Base-by-base conservation (phyloP, 2,888 invertebrate species). In the Xylocampa areola region DNA sequence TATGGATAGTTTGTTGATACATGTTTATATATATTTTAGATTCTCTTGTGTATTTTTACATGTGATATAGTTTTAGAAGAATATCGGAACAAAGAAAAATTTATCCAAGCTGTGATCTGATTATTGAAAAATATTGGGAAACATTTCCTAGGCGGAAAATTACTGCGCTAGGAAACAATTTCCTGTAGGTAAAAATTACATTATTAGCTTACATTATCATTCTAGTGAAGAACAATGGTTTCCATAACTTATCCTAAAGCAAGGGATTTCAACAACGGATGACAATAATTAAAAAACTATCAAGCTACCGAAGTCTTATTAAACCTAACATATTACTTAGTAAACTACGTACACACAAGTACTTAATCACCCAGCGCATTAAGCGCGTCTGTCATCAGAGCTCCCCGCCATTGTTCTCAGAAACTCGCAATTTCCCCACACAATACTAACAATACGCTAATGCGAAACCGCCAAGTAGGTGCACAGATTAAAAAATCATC, bases 401-500 rank as follows among this genome's bases (percentile, higher is more conserved):
- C 57, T 30, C 21, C 40, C 23, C 40, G 47, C 71, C 61, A 73
- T 77, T 77, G 70, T 76, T 75, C 67, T 65, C 49, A 50, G 64
- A 69, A 65, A 43, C 41, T 64, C 45, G 55, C 76, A 75, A 67
- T 75, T 64, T 62, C 67, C 68, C 58, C 64, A 73, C 76, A 80
- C 77, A 81, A 82, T 67, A 73, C 71, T 77, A 81, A 85, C 76
- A 85, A 85, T 85, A 85, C 83, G 82, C 67, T 84, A 86, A 88
- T 88, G 86, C 80, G 84, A 89, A 90, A 87, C 85, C 85, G 83
- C 81, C 81, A 75, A 82, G 81, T 88, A 82, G 80, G 77, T 79
- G 72, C 85, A 82, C 81, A 90, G 90, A 91, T 91, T 90, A 92
- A 91, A 91, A 92, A 90, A 91, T 91, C 90, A 91, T 91, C 88